Evolutionary conservation across 2,797 vertebrate genomes (phyloP).

Genomic region (Ispidina picta): DNA sequence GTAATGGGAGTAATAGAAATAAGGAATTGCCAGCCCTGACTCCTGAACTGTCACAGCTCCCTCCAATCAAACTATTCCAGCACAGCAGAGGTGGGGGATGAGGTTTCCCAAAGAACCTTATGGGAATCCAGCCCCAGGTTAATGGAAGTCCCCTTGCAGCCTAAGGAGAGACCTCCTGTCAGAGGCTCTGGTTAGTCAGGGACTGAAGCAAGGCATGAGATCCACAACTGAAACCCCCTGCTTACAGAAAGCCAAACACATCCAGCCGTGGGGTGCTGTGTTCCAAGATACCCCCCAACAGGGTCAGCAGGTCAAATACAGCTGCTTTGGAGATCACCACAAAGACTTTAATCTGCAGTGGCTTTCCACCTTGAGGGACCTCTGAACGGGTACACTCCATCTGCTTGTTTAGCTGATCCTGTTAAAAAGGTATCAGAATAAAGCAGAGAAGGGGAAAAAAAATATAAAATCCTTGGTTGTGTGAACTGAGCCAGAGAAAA

Average conservation of each 20-base stretch:
- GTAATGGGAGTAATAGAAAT: rapidly evolving
- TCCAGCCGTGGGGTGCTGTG: background rate
- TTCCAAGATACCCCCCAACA: background rate
- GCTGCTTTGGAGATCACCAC: conserved; percentile 42
- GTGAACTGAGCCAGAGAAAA: conserved; percentile 37
- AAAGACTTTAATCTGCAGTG: conserved; percentile 31
- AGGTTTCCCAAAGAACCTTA: background rate
- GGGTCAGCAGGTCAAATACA: conserved; percentile 40
- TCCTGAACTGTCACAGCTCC: background rate
- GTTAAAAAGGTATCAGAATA: conserved; percentile 68
- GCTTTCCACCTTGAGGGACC: conserved; percentile 60
- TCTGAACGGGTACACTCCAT: conserved; percentile 29
- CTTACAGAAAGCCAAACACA: background rate
- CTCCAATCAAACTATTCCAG: background rate
- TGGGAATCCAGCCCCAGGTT: rapidly evolving
- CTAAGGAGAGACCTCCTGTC: background rate
- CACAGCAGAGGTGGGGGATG: background rate
- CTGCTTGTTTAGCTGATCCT: conserved; percentile 74
- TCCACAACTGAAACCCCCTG: rapidly evolving
- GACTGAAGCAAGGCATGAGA: background rate
- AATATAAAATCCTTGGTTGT: background rate
- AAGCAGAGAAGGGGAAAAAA: background rate
- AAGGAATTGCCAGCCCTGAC: background rate
- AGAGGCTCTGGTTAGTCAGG: background rate
- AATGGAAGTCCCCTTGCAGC: background rate